A percentile compares a stretch with the other conserved stretches of the same genome.
phyloP scores from a whole-genome alignment of 2,797 vertebrate species.

The Enteromius fasciolatus region DNA sequence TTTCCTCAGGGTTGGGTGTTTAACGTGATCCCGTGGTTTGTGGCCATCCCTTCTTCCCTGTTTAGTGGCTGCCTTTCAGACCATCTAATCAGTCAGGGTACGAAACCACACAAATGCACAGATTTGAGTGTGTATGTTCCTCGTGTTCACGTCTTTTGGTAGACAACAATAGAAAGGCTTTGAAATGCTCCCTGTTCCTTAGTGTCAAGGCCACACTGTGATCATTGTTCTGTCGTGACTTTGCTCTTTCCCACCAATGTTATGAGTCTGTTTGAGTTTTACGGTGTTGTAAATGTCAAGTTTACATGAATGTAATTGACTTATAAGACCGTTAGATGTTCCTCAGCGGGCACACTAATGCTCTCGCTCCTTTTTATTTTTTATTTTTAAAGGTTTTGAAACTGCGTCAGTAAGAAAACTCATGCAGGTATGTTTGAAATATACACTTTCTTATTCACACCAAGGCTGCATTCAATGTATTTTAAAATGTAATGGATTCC shows the following conservation, averaged over 20 bases:
- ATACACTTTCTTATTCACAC: not conserved
- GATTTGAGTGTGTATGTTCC: not conserved
- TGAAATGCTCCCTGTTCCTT: not conserved
- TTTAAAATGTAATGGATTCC: not conserved
- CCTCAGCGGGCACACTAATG: not conserved
- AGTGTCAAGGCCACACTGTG: not conserved
- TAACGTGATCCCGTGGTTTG: slow-evolving; percentile 95
- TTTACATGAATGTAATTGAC: slow-evolving; percentile 12
- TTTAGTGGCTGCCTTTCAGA: slow-evolving; percentile 92
- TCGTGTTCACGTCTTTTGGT: not conserved
- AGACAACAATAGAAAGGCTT: not conserved
- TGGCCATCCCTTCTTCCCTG: slow-evolving; percentile 89
- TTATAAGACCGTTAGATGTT: slow-evolving; percentile 6
- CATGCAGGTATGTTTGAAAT: slow-evolving; percentile 87
- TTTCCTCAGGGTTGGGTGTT: slow-evolving; percentile 92
- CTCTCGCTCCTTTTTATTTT: not conserved
- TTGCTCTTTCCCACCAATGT: not conserved
- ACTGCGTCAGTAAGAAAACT: slow-evolving; percentile 89
- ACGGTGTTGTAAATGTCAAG: slow-evolving; percentile 40
- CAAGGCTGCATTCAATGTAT: not conserved
- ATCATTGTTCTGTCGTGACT: slow-evolving; percentile 17
- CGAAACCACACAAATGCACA: slow-evolving; percentile 26
- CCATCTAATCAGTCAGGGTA: slow-evolving; percentile 90
- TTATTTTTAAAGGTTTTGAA: slow-evolving; percentile 81
- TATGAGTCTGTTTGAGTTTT: slow-evolving; percentile 36